Conservation (phyloP, 2,797 vertebrate genomes). For the Benthosema pterotum region DNA sequence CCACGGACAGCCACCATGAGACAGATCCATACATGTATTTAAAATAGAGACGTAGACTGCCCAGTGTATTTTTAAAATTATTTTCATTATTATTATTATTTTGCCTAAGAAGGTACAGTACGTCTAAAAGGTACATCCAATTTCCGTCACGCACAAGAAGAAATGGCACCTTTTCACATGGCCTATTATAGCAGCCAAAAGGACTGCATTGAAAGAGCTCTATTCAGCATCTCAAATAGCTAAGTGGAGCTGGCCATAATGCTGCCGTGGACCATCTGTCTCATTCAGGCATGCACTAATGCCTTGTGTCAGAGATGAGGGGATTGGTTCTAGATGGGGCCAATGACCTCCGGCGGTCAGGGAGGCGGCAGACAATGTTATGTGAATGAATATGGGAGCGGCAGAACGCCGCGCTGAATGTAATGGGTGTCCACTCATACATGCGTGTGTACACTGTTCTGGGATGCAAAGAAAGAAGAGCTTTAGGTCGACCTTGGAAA, state of each 20-base stretch:
- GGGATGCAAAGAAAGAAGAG: slow-evolving; percentile 11
- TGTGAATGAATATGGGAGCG: slow-evolving; percentile 53
- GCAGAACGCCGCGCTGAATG: slow-evolving; percentile 30
- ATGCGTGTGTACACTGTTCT: slow-evolving; percentile 4
- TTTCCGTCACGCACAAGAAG: too few relatives aligned
- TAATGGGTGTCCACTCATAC: slow-evolving; percentile 41
- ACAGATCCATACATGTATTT: too few relatives aligned
- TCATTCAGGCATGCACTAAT: slow-evolving; percentile 40
- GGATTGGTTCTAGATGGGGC: slow-evolving; percentile 49
- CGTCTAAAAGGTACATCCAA: too few relatives aligned
- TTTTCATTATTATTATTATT: too few relatives aligned
- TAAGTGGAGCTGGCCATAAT: neutral
- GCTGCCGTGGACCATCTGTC: slow-evolving; percentile 26
- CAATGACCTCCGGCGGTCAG: slow-evolving; percentile 43
- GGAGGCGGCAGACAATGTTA: slow-evolving; percentile 7
- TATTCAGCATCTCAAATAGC: neutral
- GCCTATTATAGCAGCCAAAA: neutral
- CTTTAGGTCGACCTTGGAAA: slow-evolving; percentile 24
- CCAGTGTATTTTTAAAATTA: too few relatives aligned
- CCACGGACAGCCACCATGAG: too few relatives aligned
- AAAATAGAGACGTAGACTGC: too few relatives aligned
- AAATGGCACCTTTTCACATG: too few relatives aligned
- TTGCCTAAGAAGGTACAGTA: too few relatives aligned
- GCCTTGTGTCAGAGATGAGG: slow-evolving; percentile 25
- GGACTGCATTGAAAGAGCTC: neutral